Percentiles rank a stretch among this genome's conserved stretches.
Evolutionary conservation across 2,113 vertebrate species (phyloP).

Genomic region (Zeus faber): DNA sequence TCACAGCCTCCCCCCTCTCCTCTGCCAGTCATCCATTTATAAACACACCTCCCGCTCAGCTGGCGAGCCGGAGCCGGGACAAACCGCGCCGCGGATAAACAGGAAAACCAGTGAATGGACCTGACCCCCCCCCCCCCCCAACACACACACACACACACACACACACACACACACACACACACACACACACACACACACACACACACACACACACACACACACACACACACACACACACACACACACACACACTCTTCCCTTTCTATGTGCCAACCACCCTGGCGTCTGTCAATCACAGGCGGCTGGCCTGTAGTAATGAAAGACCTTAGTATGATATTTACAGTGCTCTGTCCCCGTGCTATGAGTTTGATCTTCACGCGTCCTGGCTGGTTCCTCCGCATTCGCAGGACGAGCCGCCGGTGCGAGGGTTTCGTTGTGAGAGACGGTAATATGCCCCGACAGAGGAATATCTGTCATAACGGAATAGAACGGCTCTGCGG

Average conservation of each 20-base stretch:
- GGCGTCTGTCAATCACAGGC: conserved; percentile 51
- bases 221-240: too few species aligned
- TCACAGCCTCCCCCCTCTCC: conserved; percentile 17
- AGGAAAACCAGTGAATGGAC: conserved; percentile 61
- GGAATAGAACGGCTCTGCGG: conserved; percentile 44
- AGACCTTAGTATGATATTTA: conserved; percentile 51
- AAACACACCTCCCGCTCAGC: conserved; percentile 45
- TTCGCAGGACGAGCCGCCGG: too few species aligned
- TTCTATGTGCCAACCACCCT: conserved; percentile 38
- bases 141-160: too few species aligned
- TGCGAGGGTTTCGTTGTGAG: too few species aligned
- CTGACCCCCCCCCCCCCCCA: too few species aligned
- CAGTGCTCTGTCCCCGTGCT: conserved; percentile 35
- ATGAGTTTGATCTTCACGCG: conserved; percentile 43
- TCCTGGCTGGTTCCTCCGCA: conserved; percentile 21
- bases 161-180: too few species aligned
- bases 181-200: too few species aligned
- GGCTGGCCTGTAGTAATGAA: conserved; percentile 30
- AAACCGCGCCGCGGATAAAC: conserved; percentile 56
- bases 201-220: too few species aligned
- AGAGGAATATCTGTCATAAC: conserved; percentile 56
- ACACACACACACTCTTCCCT: too few species aligned
- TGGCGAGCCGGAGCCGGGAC: conserved; percentile 30
- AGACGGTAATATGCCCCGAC: conserved; percentile 46
- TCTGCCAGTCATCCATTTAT: conserved; percentile 43